Evolutionary conservation across 2,888 invertebrate genomes (phyloP).

Genomic region (Andrena marginata): DNA sequence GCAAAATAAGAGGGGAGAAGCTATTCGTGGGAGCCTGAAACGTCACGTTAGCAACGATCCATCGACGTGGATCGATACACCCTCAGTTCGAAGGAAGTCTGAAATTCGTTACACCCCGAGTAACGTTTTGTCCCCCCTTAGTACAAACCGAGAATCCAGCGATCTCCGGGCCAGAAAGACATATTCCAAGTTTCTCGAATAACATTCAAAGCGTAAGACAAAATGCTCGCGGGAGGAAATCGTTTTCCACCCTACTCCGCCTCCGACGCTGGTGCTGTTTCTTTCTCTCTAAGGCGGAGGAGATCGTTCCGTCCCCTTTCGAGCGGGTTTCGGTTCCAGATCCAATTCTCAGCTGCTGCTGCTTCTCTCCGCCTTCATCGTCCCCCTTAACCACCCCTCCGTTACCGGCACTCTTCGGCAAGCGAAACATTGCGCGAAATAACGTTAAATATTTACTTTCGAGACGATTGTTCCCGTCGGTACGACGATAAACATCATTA

Average conservation of each 20-base stretch:
- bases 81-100: background rate
- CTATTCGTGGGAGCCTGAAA: background rate
- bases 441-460: slow-evolving; percentile 85
- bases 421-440: slow-evolving; percentile 85
- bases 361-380: slow-evolving; percentile 52
- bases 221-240: slow-evolving; percentile 64
- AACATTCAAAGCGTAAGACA: slow-evolving; percentile 67
- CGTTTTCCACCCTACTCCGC: slow-evolving; percentile 34
- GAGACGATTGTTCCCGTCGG: slow-evolving; percentile 81
- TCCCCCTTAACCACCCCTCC: slow-evolving; percentile 13
- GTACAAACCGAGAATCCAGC: slow-evolving; percentile 62
- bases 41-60: slow-evolving; percentile 11
- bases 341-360: slow-evolving; percentile 76
- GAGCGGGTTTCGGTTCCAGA: slow-evolving; percentile 65
- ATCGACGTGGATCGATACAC: slow-evolving; percentile 7
- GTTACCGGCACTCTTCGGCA: slow-evolving; percentile 68
- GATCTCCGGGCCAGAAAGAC: slow-evolving; percentile 62
- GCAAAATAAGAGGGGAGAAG: background rate
- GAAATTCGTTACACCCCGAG: slow-evolving; percentile 56
- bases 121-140: slow-evolving; percentile 26
- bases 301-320: slow-evolving; percentile 36
- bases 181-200: slow-evolving; percentile 73
- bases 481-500: slow-evolving; percentile 85
- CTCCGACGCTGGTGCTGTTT: slow-evolving; percentile 34
- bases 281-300: slow-evolving; percentile 40